Percentiles rank a stretch among this genome's conserved stretches.
Evolutionary conservation across 1,140 invertebrate species (phyloP).

Genomic region (Papilio polyxenes): DNA sequence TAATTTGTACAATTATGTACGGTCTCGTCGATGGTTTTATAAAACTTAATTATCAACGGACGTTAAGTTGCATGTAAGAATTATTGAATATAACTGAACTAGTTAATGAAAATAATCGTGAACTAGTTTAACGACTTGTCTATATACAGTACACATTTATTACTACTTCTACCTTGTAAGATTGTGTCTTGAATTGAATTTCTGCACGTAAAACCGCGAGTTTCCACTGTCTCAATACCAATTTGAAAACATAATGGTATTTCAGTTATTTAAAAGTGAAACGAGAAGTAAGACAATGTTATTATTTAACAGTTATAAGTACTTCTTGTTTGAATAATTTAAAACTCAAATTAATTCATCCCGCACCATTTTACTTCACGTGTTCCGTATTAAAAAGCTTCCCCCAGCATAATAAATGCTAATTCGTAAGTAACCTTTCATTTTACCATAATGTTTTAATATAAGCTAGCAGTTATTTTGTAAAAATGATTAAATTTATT

Average conservation of each 20-base stretch:
- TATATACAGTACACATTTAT: constrained; percentile 1
- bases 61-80: constrained; percentile 5
- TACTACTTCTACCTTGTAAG: background rate
- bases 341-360: no score
- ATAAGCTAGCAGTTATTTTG: background rate
- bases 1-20: background rate
- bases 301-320: background rate
- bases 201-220: background rate
- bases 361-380: background rate
- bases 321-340: no score
- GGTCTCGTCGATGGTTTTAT: background rate
- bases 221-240: background rate
- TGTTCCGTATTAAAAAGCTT: background rate
- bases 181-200: background rate
- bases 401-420: background rate
- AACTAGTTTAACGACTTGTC: constrained; percentile 15
- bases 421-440: background rate
- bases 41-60: background rate
- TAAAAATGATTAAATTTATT: background rate
- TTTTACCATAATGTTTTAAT: background rate
- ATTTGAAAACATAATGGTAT: background rate
- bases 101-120: constrained; percentile 8
- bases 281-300: background rate
- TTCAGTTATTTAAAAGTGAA: background rate
- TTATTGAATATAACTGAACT: constrained; percentile 21